Evolutionary conservation across 2,888 invertebrate species (phyloP).

Genomic region (Coleophora flavipennella): DNA sequence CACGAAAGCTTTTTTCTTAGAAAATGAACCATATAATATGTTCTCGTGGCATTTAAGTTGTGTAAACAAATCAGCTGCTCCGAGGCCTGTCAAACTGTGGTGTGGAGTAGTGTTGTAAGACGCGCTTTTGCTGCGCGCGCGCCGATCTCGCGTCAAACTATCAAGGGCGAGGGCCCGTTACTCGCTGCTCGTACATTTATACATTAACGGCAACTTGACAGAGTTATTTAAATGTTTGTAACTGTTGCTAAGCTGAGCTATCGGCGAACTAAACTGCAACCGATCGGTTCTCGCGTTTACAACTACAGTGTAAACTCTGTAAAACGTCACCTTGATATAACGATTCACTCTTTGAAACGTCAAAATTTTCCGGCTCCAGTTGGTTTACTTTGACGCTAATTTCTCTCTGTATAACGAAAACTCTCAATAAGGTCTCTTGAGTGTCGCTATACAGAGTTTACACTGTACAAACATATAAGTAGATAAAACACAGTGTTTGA

Average conservation of each 20-base stretch:
- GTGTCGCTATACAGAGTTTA: too few species aligned
- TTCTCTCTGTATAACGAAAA: too few species aligned
- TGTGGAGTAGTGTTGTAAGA: conserved; percentile 11
- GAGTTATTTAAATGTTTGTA: conserved; percentile 59
- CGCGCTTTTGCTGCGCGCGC: conserved; percentile 3
- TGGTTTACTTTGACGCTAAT: too few species aligned
- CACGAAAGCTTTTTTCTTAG: conserved; percentile 9
- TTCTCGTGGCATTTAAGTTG: conserved; percentile 28
- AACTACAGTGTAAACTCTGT: too few species aligned
- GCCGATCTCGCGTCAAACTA: conserved; percentile 20
- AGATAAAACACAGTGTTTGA: too few species aligned
- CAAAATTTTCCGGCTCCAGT: too few species aligned
- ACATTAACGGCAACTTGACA: conserved; percentile 47
- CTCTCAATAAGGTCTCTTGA: too few species aligned
- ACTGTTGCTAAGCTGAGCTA: conserved; percentile 36
- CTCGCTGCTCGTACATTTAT: conserved; percentile 32
- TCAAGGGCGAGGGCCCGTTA: conserved; percentile 61
- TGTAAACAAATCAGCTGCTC: conserved; percentile 34
- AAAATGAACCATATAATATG: conserved; percentile 23
- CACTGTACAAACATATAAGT: too few species aligned
- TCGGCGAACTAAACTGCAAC: too few species aligned
- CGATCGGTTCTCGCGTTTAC: too few species aligned
- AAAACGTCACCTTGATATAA: too few species aligned
- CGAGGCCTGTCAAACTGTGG: conserved; percentile 35
- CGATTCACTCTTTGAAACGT: too few species aligned